Base-by-base conservation (phyloP, 1,140 invertebrate species). In the Cydia amplana region DNA sequence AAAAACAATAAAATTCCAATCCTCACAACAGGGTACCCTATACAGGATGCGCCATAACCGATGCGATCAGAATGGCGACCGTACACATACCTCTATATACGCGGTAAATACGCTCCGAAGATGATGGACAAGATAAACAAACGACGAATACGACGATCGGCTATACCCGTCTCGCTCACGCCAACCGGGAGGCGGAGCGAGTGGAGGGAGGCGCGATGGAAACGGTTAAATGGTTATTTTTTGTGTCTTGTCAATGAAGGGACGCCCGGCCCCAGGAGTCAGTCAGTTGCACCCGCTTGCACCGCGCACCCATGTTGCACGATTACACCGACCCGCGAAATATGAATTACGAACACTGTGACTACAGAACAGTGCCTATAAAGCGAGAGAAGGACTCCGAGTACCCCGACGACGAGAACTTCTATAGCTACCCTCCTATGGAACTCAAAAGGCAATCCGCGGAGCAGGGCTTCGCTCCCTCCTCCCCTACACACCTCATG, bases 181-280 rank as follows among this genome's bases (percentile, higher is more conserved):
- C 43, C 28, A 10, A 40, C 49, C 80, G 49, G 36, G 40, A 63
- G 65, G 83, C 74, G 43, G 65, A 43, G 20, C 51, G 60, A 12
- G 74, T 18, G 40, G 84, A 82, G 87, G 87, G 89, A 89, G 86
- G 88, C 81, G 83, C 85, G 75, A 74, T 87, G 86, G 84, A 87
- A 83, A 83, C 86, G 87, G 90, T 87, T 87, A 86, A 83, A 83
- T 87, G 87, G 90, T 86, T 87, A 86, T 88, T 92, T 91, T 91
- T 92, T 91, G 84, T 91, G 83, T 88, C 85, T 92, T 90, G 89
- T 92, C 89, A 92, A 91, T 91, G 89, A 91, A 91, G 87, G 86
- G 85, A 87, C 86, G 87, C 78, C 67, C 77, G 18, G 74, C 60
- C 82, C 73, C 84, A 85, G 82, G 83, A 84, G 78, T 83, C 77